Base-by-base conservation (phyloP, 2,888 invertebrate species). In the Epinotia brunnichana region DNA sequence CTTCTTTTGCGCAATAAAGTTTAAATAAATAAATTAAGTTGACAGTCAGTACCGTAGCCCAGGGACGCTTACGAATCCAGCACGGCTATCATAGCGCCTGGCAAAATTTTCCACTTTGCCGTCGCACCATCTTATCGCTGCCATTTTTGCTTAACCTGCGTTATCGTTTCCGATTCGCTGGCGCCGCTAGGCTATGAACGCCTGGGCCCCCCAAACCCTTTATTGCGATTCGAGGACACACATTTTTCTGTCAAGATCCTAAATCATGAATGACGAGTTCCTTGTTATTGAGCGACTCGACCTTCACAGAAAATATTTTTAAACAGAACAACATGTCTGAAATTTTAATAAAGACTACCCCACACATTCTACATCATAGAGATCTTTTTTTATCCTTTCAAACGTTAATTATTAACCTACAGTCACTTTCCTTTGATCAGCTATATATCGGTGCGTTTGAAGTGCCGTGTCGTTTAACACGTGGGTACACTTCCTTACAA, bases 401-500 rank as follows among this genome's bases (percentile, higher is more conserved):
- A 70, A 70, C 44, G 56, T 72, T 72, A 68, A 72, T 72, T 61
- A 72, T 72, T 60, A 72, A 72, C 71, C 60, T 21, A 21, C 48
- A 62, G 61, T 62, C 59, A 59, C 72, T 68, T 51, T 5, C 60
- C 69, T 69, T 74, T 74, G 72, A 69, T 69, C 73, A 69, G 69
- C 74, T 74, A 72, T 74, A 72, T 64, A 74, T 69, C 74, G 72
- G 60, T 59, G 35, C 69, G 54, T 74, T 74, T 74, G 74, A 74
- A 72, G 74, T 69, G 60, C 68, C 67, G 74, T 63, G 73, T 67
- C 72, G 61, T 61, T 72, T 72, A 44, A 72, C 72, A 72, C 72
- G 61, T 72, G 72, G 44, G 60, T 56, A 53, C 48, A 53, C 29
- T 21, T 39, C 53, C 21, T 15, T 15, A 53, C 4, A 10, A n/a